Base-by-base conservation (phyloP, 1,140 invertebrate genomes). In the Philotrypesis tridentata region DNA sequence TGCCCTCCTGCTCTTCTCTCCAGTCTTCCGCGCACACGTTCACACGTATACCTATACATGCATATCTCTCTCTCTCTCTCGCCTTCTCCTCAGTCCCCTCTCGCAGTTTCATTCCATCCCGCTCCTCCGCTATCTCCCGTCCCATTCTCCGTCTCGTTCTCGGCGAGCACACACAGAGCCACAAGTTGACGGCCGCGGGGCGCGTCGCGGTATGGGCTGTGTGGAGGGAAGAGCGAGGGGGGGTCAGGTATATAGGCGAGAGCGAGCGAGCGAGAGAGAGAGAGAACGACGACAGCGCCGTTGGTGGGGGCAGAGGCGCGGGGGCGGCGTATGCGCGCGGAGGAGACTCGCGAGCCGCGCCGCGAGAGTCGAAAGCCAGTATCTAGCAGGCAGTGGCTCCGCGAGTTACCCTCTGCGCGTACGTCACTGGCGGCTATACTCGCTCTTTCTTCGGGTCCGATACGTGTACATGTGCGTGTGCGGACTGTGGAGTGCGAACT, bases 361-460 rank as follows among this genome's bases (percentile, higher is more conserved):
- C 86, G 70, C 72, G 82, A 83, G 85, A 85, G 84, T 83, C 85
- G 83, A n/a, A n/a, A 87, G 86, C 84, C 87, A 91, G 90, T 90
- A 89, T 86, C 89, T 90, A 88, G 85, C 87, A 89, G 86, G 87
- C 89, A 89, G 89, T 88, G 89, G 88, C 86, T 89, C 86, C 78
- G 89, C 83, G 79, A 80, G 70, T 74, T 75, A 27, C 71, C 65
- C 70, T 83, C 40, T n/a, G n/a, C 17, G 17, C n/a, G 17, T 78
- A 48, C 55, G 77, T 75, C 80, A 81, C 71, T 72, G 78, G 82
- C 85, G 85, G n/a, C n/a, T n/a, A n/a, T n/a, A n/a, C 84, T 79
- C 84, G 82, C 63, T 5, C 21, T 6, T n/a, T n/a, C 48, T n/a
- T 17, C 3, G 17, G 48, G 0, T 17, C 17, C 7, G 1, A 55